Evolutionary conservation across 1,140 invertebrate genomes (phyloP), one percentile per base, ranked within the genome.

Genomic region (Potamilus streckersoni): DNA sequence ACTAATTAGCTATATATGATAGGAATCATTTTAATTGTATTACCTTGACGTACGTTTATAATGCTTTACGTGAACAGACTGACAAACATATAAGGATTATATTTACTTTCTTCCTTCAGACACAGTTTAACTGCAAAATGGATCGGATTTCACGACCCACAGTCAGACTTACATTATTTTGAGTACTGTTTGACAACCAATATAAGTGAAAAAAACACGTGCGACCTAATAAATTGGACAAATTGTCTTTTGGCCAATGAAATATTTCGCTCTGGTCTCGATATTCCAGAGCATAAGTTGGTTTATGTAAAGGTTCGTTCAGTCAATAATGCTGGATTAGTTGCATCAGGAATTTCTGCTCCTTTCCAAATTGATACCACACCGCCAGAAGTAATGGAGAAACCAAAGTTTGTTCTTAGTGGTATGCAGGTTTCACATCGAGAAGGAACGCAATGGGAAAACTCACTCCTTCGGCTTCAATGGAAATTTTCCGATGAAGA

Each of bases 401-500:
- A 61, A 56, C 80, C 81, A n/a, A 27, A 56, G 8, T 62, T 81
- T 17, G n/a, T 49, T 60, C 64, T 62, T 23, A 68, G 62, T 31
- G 20, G 62, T 59, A 61, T 19, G 20, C 8, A 73, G 59, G 23
- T 57, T 67, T 58, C 27, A 38, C 11, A 16, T 64, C n/a, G 0
- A 17, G 6, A 27, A 4, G 15, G 56, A 1, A 66, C 65, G 5
- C 79, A 82, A 61, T 77, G 60, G 31, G 84, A 85, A 60, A 76
- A 69, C 15, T 82, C 82, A 8, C 57, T 82, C 27, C 19, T 85
- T 15, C 71, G 57, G 2, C 2, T 85, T 2, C 31, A 20, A 5
- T 85, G 83, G 84, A 58, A 76, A 60, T 84, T 84, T 65, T 27
- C 71, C 58, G 84, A 85, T 62, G 61, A 71, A 13, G 78, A 83